Conservation (phyloP, 2,888 invertebrate genomes). For the Nomada goodeniana region DNA sequence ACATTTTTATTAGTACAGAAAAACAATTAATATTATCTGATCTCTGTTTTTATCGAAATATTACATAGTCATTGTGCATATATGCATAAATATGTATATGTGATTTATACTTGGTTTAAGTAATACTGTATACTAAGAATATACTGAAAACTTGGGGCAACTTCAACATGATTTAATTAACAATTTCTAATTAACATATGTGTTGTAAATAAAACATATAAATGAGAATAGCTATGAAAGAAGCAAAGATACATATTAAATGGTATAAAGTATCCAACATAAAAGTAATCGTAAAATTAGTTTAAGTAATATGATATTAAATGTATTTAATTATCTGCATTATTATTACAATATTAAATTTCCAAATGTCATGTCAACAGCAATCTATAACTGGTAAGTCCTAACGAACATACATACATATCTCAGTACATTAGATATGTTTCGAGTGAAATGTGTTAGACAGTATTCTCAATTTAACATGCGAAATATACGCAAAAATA, state of each 20-base stretch:
- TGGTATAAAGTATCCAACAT: background rate
- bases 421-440: background rate
- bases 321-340: too few species aligned
- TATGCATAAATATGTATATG: background rate
- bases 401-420: background rate
- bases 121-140: too few species aligned
- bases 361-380: background rate
- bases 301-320: background rate
- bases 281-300: background rate
- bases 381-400: background rate
- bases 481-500: constrained; percentile 1
- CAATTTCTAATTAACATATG: background rate
- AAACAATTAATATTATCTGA: background rate
- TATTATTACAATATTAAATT: too few species aligned
- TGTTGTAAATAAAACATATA: background rate
- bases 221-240: background rate
- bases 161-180: background rate
- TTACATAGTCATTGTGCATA: background rate
- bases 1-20: background rate
- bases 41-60: too few species aligned
- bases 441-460: background rate
- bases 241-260: background rate
- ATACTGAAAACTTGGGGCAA: background rate
- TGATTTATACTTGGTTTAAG: background rate
- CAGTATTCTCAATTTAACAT: background rate